Conservation (phyloP, 2,113 vertebrate genomes). For the Xiphophorus couchianus region DNA sequence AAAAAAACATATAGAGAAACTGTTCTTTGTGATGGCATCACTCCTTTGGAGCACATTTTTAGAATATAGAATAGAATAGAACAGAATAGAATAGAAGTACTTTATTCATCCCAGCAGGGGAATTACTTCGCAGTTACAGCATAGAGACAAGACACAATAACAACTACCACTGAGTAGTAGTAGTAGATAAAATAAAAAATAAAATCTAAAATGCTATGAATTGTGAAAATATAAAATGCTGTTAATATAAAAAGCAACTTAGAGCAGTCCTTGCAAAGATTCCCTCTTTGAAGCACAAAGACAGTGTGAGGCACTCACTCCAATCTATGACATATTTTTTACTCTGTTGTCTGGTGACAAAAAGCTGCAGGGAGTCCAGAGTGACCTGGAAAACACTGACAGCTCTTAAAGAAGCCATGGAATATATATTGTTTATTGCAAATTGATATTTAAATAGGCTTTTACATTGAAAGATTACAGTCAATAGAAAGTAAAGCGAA, state of each 20-base stretch:
- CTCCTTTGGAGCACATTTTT: constrained; percentile 5
- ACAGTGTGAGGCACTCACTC: constrained; percentile 10
- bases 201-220: too few relatives aligned
- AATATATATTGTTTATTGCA: background rate
- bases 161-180: too few relatives aligned
- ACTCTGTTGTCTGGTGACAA: constrained; percentile 13
- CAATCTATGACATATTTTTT: constrained; percentile 10
- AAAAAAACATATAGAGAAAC: background rate
- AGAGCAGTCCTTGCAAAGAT: too few relatives aligned
- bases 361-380: constrained; percentile 6
- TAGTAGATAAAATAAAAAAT: too few relatives aligned
- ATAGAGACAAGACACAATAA: too few relatives aligned
- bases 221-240: too few relatives aligned
- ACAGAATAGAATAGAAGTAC: too few relatives aligned
- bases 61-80: too few relatives aligned
- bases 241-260: too few relatives aligned
- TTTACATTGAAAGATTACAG: background rate
- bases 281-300: constrained; percentile 12
- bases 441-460: background rate
- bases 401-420: background rate
- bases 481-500: background rate
- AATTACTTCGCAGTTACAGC: too few relatives aligned
- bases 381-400: constrained; percentile 9
- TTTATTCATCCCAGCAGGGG: too few relatives aligned
- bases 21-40: constrained; percentile 1